Base-by-base conservation (phyloP, 2,113 vertebrate species). In the Ochotona curzoniae region DNA sequence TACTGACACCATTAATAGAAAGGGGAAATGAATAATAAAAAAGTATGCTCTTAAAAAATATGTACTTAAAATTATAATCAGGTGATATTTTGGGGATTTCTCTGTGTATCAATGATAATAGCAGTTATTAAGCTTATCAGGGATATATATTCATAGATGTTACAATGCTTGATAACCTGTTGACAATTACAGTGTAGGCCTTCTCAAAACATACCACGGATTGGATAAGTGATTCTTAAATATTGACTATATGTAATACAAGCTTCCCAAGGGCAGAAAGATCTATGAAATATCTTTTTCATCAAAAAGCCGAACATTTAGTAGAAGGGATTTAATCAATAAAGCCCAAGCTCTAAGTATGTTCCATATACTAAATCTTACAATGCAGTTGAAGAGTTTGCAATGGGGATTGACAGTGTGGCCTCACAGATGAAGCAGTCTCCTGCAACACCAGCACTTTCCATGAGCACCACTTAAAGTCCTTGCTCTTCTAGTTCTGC, bases 121-220 rank as follows among this genome's bases (percentile, higher is more conserved):
- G 14, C 54, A 57, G 54, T 21, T 78, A 44, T 64, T 90, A 15
- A 63, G 35, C 57, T 61, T 76, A 64, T 69, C 35, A 69, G 28
- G 35, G 90, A 54, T 90, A 83, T 83, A 61, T 70, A 89, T 87
- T 89, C 91, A 74, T 84, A 87, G 44, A 76, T 89, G 32, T 89
- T 92, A 13, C 30, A 57, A 73, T 92, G 38, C 54, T 78, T 75
- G n/a, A 35, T 84, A 93, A 75, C 12, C 35, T n/a, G 11, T 64
- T 95, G 89, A 79, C 3, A 7, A 66, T 78, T 80, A 63, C 2
- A 82, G 20, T 7, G 7, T 82, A 90, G 92, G 9, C 8, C 0
- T 89, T 90, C 70, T 79, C 66, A 85, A 90, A 90, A 89, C 82
- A 89, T 82, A 35, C 26, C 21, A 85, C 38, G 23, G 32, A 32